Evolutionary conservation across 1,140 invertebrate genomes (phyloP).

Genomic region (Drosophila nigromelanica): DNA sequence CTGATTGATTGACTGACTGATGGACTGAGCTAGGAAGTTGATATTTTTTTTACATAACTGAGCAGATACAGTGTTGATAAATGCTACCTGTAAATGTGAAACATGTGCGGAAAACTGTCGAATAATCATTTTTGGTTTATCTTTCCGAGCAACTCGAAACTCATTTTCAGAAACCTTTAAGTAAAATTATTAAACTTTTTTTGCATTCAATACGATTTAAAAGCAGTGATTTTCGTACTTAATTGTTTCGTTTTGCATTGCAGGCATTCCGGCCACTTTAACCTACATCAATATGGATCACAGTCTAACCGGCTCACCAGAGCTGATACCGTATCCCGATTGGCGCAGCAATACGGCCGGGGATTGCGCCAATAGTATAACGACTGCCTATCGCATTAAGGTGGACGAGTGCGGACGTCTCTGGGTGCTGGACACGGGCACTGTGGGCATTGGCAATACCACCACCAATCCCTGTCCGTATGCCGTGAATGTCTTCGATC

Average conservation of each 20-base stretch:
- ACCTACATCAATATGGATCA: conserved; percentile 90
- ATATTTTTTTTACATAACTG: background rate
- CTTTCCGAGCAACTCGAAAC: too few relatives aligned
- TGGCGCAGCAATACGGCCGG: conserved; percentile 90
- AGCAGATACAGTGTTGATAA: too few relatives aligned
- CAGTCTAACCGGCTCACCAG: conserved; percentile 87
- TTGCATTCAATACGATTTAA: too few relatives aligned
- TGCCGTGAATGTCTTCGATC: conserved; percentile 90
- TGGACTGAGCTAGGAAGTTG: background rate
- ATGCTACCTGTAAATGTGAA: too few relatives aligned
- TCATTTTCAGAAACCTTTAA: too few relatives aligned
- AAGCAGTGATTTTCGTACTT: too few relatives aligned
- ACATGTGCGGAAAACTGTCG: too few relatives aligned
- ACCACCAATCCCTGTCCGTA: conserved; percentile 90
- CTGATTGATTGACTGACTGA: background rate
- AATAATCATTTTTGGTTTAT: too few relatives aligned
- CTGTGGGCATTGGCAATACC: conserved; percentile 90
- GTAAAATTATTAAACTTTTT: too few relatives aligned
- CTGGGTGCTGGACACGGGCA: conserved; percentile 92
- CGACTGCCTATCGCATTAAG: conserved; percentile 90
- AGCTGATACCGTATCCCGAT: conserved; percentile 90
- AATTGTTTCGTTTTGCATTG: background rate
- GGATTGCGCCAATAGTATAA: conserved; percentile 89
- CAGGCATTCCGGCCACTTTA: conserved; percentile 91
- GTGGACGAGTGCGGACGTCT: conserved; percentile 90